Conservation (phyloP, 2,113 vertebrate species). For the Elgaria multicarinata region DNA sequence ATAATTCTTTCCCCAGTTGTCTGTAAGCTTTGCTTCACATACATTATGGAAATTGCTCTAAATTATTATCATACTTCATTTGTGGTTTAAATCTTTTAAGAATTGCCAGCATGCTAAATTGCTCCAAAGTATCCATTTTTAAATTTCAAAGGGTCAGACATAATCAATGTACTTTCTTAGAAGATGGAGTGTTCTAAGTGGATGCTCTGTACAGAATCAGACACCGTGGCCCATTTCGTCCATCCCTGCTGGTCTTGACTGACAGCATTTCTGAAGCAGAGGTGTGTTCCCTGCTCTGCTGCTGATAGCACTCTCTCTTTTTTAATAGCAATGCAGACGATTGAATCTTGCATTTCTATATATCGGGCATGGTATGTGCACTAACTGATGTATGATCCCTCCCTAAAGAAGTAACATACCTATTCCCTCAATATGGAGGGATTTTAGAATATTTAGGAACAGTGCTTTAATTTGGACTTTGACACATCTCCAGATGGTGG, state of each 20-base stretch:
- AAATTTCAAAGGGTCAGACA: conserved; percentile 39
- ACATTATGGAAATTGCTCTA: conserved; percentile 20
- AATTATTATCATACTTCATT: conserved; percentile 50
- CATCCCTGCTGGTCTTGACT: neutral
- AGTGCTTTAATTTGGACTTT: neutral
- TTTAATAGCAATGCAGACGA: neutral
- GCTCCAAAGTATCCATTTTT: conserved; percentile 52
- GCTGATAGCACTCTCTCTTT: neutral
- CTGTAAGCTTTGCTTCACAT: conserved; percentile 36
- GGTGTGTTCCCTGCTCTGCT: neutral
- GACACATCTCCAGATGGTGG: neutral
- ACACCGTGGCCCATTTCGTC: neutral
- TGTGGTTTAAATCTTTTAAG: conserved; percentile 55
- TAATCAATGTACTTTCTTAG: conserved; percentile 2
- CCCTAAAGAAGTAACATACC: neutral
- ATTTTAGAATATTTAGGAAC: neutral
- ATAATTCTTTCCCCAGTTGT: conserved; percentile 40
- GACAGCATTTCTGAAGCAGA: neutral
- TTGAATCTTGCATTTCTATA: neutral
- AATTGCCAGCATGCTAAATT: conserved; percentile 48
- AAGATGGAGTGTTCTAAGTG: neutral
- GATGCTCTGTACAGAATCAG: neutral
- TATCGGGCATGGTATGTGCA: neutral
- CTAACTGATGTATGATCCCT: neutral
- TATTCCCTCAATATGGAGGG: neutral